Conservation (phyloP, 2,113 vertebrate species). For the Onychostoma macrolepis region DNA sequence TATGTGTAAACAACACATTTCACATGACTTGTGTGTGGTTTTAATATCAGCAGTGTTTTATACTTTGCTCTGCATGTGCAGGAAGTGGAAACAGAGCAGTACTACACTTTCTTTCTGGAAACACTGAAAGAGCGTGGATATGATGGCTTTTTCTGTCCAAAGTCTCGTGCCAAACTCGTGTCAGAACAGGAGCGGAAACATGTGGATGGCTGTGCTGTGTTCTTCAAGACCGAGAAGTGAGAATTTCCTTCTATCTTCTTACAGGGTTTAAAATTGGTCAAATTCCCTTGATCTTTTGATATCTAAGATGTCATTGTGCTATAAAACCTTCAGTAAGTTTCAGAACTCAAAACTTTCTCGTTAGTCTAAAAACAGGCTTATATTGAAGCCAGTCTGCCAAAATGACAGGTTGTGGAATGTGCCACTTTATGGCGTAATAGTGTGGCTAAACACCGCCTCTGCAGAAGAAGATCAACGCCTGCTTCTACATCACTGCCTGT, state of each 20-base stretch:
- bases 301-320: too few relatives aligned
- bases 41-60: background rate
- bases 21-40: background rate
- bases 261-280: background rate
- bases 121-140: constrained; percentile 94
- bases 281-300: too few relatives aligned
- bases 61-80: constrained; percentile 60
- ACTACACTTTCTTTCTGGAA: constrained; percentile 94
- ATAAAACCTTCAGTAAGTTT: too few relatives aligned
- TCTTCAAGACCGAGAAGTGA: constrained; percentile 98
- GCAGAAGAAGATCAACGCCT: too few relatives aligned
- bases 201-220: constrained; percentile 97
- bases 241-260: constrained; percentile 43
- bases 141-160: constrained; percentile 97
- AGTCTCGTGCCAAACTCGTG: constrained; percentile 99
- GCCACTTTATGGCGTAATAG: too few relatives aligned
- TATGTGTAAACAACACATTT: background rate
- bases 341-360: too few relatives aligned
- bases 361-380: too few relatives aligned
- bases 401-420: too few relatives aligned
- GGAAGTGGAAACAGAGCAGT: constrained; percentile 99
- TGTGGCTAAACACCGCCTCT: too few relatives aligned
- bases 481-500: too few relatives aligned
- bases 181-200: constrained; percentile 97
- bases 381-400: too few relatives aligned